Evolutionary conservation across 2,797 vertebrate genomes (phyloP).

Genomic region (Enteromius unitaeniatus): DNA sequence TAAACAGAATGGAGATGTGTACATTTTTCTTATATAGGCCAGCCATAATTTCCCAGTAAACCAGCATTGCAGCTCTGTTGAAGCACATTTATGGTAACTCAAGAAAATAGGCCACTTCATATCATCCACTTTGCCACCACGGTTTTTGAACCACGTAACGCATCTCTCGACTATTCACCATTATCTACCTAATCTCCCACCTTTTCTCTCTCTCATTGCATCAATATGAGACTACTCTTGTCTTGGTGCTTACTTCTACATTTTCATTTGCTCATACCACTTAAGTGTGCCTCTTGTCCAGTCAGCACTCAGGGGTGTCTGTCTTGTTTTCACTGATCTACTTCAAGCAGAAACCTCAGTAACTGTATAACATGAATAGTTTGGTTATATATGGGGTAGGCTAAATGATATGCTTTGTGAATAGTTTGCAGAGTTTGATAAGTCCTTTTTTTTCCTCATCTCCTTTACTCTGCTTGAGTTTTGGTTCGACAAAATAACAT

Average conservation of each 20-base stretch:
- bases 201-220: too few relatives aligned
- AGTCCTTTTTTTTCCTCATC: too few relatives aligned
- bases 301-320: background rate
- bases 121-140: too few relatives aligned
- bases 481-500: background rate
- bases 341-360: background rate
- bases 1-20: too few relatives aligned
- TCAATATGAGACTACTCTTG: background rate
- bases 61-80: too few relatives aligned
- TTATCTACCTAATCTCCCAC: conserved; percentile 1
- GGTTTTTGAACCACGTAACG: too few relatives aligned
- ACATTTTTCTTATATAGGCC: too few relatives aligned
- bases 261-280: background rate
- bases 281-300: background rate
- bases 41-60: too few relatives aligned
- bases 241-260: background rate
- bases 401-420: background rate
- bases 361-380: background rate
- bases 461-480: background rate
- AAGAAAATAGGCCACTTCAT: too few relatives aligned
- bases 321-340: background rate
- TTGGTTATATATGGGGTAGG: background rate
- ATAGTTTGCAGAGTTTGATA: too few relatives aligned
- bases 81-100: too few relatives aligned
- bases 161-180: too few relatives aligned